Evolutionary conservation across 2,113 vertebrate genomes (phyloP).

Genomic region (Hyperoodon ampullatus): DNA sequence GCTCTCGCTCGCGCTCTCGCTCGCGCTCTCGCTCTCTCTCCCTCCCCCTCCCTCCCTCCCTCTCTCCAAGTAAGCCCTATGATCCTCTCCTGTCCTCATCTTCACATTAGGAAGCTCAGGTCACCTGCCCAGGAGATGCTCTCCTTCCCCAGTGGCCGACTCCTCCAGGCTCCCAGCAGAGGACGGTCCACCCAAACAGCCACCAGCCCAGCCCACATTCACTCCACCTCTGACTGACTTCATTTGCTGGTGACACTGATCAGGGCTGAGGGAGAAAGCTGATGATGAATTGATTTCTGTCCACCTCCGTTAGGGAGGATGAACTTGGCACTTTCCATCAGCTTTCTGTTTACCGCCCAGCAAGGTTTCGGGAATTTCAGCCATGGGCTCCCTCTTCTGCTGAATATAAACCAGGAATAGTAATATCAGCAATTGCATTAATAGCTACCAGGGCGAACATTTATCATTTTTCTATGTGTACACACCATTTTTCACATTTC

Average conservation of each 20-base stretch:
- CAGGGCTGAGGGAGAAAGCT: background rate
- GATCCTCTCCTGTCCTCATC: background rate
- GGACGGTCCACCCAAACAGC: no score
- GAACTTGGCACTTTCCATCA: background rate
- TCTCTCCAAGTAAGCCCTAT: background rate
- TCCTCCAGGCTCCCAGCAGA: background rate
- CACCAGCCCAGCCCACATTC: background rate
- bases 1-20: accelerated
- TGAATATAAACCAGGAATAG: background rate
- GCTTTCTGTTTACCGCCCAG: background rate
- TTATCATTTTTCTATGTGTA: background rate
- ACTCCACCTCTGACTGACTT: background rate
- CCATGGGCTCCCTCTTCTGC: background rate
- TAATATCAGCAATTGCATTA: background rate
- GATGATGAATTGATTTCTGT: background rate
- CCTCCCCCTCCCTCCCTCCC: background rate
- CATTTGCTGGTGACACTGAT: background rate
- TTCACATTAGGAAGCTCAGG: background rate
- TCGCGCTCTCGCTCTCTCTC: no score
- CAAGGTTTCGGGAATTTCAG: background rate
- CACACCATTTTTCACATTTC: background rate
- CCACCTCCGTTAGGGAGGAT: background rate
- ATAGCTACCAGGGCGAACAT: background rate
- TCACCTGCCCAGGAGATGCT: no score
- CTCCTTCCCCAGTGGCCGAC: background rate